Evolutionary conservation across 2,888 invertebrate genomes (phyloP).

Genomic region (Acronicta aceris): DNA sequence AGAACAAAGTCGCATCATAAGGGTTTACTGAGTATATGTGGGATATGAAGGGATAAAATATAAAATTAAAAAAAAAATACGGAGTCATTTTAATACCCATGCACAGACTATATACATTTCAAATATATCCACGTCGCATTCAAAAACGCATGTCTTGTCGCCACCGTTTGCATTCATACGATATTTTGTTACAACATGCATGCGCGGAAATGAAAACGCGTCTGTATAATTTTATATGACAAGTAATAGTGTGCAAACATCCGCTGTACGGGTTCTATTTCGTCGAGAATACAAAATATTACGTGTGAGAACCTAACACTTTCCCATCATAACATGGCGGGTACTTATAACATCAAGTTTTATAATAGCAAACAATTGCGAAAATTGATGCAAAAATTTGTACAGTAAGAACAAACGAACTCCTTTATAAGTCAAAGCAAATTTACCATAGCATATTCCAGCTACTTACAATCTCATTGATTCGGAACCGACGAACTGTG

Average conservation of each 20-base stretch:
- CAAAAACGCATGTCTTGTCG: conserved; percentile 33
- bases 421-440: not conserved
- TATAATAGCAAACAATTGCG: not conserved
- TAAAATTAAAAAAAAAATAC: no score
- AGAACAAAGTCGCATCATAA: no score
- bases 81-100: no score
- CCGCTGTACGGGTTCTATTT: conserved; percentile 43
- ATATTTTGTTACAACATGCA: conserved; percentile 43
- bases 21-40: no score
- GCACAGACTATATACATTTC: conserved; percentile 5
- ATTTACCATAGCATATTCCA: conserved; percentile 1
- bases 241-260: conserved; percentile 49
- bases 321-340: conserved; percentile 17
- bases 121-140: conserved; percentile 40
- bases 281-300: conserved; percentile 49
- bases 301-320: conserved; percentile 46
- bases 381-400: not conserved
- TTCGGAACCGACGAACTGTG: conserved; percentile 24
- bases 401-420: conserved; percentile 5
- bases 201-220: conserved; percentile 53
- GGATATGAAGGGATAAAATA: no score
- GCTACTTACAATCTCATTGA: conserved; percentile 10
- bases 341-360: not conserved
- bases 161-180: conserved; percentile 37
- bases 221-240: conserved; percentile 48